Percentiles rank a stretch among this genome's conserved stretches.
Evolutionary conservation across 1,140 invertebrate genomes (phyloP).

Genomic region (Drosophila elegans): DNA sequence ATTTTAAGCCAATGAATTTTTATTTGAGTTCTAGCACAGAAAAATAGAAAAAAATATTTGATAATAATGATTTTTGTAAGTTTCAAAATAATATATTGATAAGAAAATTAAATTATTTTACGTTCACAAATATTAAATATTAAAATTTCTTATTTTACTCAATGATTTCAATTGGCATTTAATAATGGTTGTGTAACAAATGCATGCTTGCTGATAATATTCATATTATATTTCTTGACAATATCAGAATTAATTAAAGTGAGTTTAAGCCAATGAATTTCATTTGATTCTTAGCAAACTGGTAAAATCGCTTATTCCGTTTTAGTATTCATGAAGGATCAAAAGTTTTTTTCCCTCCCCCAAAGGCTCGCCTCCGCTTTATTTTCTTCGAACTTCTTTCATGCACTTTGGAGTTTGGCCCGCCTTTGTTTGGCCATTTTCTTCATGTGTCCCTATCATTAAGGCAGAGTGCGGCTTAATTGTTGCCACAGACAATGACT

Average conservation of each 20-base stretch:
- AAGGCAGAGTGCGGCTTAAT: constrained; percentile 68
- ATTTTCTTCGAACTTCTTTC: constrained; percentile 3
- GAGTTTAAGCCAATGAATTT: not conserved
- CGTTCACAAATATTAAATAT: too few relatives aligned
- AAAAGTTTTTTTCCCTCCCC: constrained; percentile 10
- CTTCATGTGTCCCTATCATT: constrained; percentile 63
- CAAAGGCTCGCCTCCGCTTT: not conserved
- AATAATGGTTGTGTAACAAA: too few relatives aligned
- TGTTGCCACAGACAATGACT: constrained; percentile 61
- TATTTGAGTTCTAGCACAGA: not conserved
- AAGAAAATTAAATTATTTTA: too few relatives aligned
- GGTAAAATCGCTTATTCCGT: constrained; percentile 12
- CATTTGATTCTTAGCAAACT: constrained; percentile 1
- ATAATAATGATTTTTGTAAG: too few relatives aligned
- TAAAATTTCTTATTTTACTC: too few relatives aligned
- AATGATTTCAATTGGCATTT: too few relatives aligned
- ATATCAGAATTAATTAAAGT: not conserved
- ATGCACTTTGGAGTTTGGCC: constrained; percentile 20
- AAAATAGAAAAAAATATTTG: not conserved
- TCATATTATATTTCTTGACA: too few relatives aligned
- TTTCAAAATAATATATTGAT: not conserved
- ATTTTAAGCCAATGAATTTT: too few relatives aligned
- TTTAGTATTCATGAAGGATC: constrained; percentile 46
- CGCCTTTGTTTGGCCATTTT: constrained; percentile 32
- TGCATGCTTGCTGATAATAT: too few relatives aligned